Evolutionary conservation across 2,113 vertebrate species (phyloP), one percentile per base, ranked within the genome.

Genomic region (Petrocephalus microphthalmus): DNA sequence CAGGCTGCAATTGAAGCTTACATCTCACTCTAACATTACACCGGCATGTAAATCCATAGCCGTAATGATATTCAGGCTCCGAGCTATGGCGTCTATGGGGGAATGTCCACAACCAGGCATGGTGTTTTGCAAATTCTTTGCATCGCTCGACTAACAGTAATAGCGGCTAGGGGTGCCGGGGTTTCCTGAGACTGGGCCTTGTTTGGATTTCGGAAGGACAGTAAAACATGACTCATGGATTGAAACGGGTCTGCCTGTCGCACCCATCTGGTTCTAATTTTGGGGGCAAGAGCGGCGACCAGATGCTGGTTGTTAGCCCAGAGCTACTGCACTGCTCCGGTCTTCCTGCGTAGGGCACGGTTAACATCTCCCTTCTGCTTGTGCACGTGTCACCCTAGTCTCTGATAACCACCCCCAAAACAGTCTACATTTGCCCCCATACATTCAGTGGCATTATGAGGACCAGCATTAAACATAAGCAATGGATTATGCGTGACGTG

Each of bases 201-300:
- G 90, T 93, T 93, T 87, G 92, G 90, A 92, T 93, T 88, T 92
- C 93, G 91, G 92, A 93, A 92, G 92, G 90, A 94, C 88, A 93
- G 89, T 94, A 93, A 93, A 93, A 94, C 88, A 91, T 91, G 91
- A 93, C 92, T 93, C 93, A 92, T 89, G 93, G 92, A 94, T 88
- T 92, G 91, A 93, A 91, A 91, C 3, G 91, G 93, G 91, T 88
- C 92, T 92, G 90, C 91, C 89, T 93, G 93, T 93, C 90, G 90
- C 92, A 93, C 92, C 92, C 94, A 94, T 94, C 93, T 95, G 94
- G 25, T 90, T 94, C 94, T 92, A 89, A 88, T 92, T 94, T 93
- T 94, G 90, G 88, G 54, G 93, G 92, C 91, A 92, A 91, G 89
- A 89, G 89, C 90, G 88, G 49, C 1, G 90, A 87, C 89, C 89